These are phyloP conservation scores for Taeniopygia guttata DNA, from an alignment of 2,797 vertebrate genomes.

Conservation along the genomic window DNA sequence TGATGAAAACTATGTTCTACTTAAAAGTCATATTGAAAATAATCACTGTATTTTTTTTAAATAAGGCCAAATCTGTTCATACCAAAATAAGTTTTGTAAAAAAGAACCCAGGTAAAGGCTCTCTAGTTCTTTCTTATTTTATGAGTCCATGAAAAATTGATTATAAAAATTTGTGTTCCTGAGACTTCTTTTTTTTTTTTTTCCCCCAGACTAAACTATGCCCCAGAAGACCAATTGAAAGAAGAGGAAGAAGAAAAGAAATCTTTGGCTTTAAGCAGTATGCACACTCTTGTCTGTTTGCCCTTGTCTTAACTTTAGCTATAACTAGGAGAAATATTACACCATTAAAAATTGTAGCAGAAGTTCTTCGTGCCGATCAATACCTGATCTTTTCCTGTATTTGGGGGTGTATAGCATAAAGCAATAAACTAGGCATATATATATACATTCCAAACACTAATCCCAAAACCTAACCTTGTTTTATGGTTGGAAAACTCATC, in stretches of 20 bases:
- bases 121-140: background rate
- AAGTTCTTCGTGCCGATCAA: constrained; percentile 35
- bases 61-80: background rate
- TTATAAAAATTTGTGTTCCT: background rate
- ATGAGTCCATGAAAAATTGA: background rate
- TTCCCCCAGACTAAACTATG: background rate
- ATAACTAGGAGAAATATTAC: constrained; percentile 8
- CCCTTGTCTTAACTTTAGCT: constrained; percentile 15
- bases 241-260: background rate
- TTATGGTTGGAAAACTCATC: constrained; percentile 11
- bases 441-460: background rate
- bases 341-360: constrained; percentile 22
- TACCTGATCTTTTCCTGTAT: background rate
- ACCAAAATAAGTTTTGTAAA: background rate
- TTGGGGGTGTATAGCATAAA: background rate
- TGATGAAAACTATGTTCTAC: background rate
- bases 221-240: background rate
- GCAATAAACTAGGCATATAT: background rate
- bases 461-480: background rate
- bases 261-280: background rate
- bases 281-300: background rate
- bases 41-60: background rate
- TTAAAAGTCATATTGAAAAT: background rate
- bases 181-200: background rate
- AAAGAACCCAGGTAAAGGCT: rapidly evolving